Percentiles rank a stretch among this genome's conserved stretches.
These are phyloP conservation scores for Microcebus griseorufus DNA, from an alignment of 2,113 vertebrate genomes.

Conservation along the genomic window DNA sequence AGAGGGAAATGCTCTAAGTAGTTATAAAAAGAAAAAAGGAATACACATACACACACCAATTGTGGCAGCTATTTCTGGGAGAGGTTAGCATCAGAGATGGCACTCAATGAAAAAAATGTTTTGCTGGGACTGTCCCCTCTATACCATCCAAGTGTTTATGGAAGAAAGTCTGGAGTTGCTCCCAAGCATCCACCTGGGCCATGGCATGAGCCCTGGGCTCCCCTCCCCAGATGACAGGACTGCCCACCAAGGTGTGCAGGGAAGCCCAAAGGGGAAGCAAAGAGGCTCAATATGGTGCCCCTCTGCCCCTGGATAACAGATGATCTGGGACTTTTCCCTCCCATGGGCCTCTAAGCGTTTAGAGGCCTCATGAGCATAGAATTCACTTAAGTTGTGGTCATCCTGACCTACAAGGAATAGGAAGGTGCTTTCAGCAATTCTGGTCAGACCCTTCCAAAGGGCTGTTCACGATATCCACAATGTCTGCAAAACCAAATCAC, in stretches of 20 bases:
- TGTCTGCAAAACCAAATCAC: slow-evolving; percentile 79
- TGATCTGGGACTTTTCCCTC: slow-evolving; percentile 88
- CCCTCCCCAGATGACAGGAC: slow-evolving; percentile 87
- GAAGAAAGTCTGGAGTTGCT: slow-evolving; percentile 88
- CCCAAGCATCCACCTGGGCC: slow-evolving; percentile 91
- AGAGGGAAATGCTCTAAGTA: background rate
- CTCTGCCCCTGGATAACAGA: slow-evolving; percentile 89
- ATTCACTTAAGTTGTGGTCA: slow-evolving; percentile 91
- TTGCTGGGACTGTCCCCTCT: background rate
- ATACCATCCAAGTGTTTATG: slow-evolving; percentile 81
- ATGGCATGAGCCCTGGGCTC: slow-evolving; percentile 87
- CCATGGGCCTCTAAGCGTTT: slow-evolving; percentile 86
- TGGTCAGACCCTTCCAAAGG: slow-evolving; percentile 81
- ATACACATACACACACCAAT: background rate
- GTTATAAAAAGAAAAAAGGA: background rate
- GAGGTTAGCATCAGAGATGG: background rate
- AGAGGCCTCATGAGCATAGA: slow-evolving; percentile 87
- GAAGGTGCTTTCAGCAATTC: slow-evolving; percentile 88
- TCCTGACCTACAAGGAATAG: slow-evolving; percentile 91
- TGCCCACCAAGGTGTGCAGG: slow-evolving; percentile 81
- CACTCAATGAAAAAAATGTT: background rate
- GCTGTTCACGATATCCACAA: slow-evolving; percentile 83
- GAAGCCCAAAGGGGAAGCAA: slow-evolving; percentile 86
- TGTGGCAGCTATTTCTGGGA: background rate
- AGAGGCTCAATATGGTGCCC: slow-evolving; percentile 94